Conservation (phyloP, 2,888 invertebrate genomes). For the Quadroppia sp. region DNA sequence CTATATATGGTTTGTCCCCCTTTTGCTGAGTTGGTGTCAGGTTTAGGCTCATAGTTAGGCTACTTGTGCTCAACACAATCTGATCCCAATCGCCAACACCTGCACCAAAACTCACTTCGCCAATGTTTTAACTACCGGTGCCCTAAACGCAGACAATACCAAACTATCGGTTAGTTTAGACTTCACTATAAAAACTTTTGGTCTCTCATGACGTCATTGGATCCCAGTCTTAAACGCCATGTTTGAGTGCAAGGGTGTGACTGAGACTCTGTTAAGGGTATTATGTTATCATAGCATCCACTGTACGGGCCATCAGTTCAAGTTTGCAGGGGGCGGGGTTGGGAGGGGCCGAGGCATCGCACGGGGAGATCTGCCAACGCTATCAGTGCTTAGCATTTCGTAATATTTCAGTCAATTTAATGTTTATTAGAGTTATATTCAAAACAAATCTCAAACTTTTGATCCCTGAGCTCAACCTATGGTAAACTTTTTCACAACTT, state of each 20-base stretch:
- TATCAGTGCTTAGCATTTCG: too few relatives aligned
- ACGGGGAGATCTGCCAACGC: background rate
- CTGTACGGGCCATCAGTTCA: conserved; percentile 22
- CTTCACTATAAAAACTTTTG: background rate
- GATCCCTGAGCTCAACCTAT: too few relatives aligned
- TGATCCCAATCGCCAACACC: background rate
- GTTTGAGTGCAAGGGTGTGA: conserved; percentile 23
- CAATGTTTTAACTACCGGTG: background rate
- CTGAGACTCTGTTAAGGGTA: conserved; percentile 10
- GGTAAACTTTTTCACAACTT: too few relatives aligned
- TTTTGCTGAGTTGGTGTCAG: conserved; percentile 23
- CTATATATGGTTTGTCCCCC: conserved; percentile 34
- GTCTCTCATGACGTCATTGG: conserved; percentile 22
- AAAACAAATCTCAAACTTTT: too few relatives aligned
- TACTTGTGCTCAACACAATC: background rate
- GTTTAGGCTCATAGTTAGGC: background rate
- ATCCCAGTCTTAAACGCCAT: conserved; percentile 18
- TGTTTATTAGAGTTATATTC: too few relatives aligned
- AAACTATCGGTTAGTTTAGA: background rate
- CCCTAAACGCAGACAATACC: background rate
- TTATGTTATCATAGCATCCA: conserved; percentile 1
- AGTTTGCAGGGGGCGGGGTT: background rate
- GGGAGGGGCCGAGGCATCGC: background rate
- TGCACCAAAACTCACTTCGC: too few relatives aligned
- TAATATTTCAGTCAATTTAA: too few relatives aligned